These are phyloP conservation scores for Dendrolimus punctatus DNA, from an alignment of 1,140 invertebrate species.

Conservation along the genomic window DNA sequence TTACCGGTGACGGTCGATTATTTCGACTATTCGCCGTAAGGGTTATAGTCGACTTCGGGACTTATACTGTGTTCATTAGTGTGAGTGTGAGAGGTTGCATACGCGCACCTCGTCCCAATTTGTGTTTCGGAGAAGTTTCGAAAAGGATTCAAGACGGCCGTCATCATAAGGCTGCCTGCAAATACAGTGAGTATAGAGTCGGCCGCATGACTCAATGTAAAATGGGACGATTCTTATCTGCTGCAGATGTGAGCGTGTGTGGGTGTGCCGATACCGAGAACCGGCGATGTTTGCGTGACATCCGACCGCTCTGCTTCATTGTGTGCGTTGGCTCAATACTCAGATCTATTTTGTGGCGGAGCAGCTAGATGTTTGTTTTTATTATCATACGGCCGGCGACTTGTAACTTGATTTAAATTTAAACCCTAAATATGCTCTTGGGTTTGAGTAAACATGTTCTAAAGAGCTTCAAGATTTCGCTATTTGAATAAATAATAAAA, in stretches of 20 bases:
- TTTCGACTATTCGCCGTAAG: slow-evolving; percentile 21
- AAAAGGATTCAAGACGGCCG: slow-evolving; percentile 60
- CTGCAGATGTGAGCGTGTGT: slow-evolving; percentile 35
- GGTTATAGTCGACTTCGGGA: slow-evolving; percentile 20
- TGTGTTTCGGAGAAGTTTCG: slow-evolving; percentile 37
- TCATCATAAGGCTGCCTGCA: slow-evolving; percentile 67
- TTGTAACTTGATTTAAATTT: slow-evolving; percentile 30
- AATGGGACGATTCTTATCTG: slow-evolving; percentile 70
- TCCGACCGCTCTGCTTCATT: slow-evolving; percentile 36
- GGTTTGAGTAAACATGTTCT: too few relatives aligned
- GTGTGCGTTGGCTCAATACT: slow-evolving; percentile 68
- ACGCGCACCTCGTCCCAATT: slow-evolving; percentile 40
- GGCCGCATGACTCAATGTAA: slow-evolving; percentile 59
- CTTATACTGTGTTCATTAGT: slow-evolving; percentile 17
- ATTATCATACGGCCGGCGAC: slow-evolving; percentile 66
- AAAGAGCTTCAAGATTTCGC: too few relatives aligned
- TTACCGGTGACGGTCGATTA: slow-evolving; percentile 28
- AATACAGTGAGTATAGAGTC: slow-evolving; percentile 60
- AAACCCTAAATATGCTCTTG: neutral
- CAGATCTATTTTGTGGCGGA: slow-evolving; percentile 63
- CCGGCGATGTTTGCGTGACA: slow-evolving; percentile 42
- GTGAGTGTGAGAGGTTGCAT: slow-evolving; percentile 43
- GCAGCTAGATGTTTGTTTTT: slow-evolving; percentile 68
- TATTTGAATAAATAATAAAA: too few relatives aligned
- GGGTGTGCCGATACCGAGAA: slow-evolving; percentile 22